These are phyloP conservation scores for Stictonetta naevosa DNA, from an alignment of 2,113 vertebrate genomes.

Conservation along the genomic window DNA sequence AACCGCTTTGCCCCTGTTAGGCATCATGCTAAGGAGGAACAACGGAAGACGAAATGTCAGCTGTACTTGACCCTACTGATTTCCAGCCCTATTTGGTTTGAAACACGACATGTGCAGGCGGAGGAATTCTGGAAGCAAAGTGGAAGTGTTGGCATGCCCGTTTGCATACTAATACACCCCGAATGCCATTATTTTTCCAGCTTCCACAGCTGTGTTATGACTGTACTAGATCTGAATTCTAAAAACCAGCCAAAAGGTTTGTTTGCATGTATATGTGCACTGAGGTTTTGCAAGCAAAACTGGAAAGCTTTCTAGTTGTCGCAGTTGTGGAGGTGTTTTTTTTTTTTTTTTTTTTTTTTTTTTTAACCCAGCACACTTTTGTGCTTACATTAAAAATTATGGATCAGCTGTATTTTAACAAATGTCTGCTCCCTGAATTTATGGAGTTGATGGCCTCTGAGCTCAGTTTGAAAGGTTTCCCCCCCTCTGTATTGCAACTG, in stretches of 20 bases:
- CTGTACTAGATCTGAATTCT: slow-evolving; percentile 71
- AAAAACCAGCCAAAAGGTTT: slow-evolving; percentile 73
- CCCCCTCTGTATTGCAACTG: slow-evolving; percentile 52
- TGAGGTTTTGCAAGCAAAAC: slow-evolving; percentile 54
- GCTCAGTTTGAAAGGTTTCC: slow-evolving; percentile 68
- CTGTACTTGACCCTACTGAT: slow-evolving; percentile 45
- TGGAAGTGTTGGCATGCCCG: slow-evolving; percentile 25
- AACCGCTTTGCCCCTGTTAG: not conserved
- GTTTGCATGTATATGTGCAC: slow-evolving; percentile 45
- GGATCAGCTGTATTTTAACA: slow-evolving; percentile 57
- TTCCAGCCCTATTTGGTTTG: slow-evolving; percentile 19
- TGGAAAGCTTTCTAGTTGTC: slow-evolving; percentile 59
- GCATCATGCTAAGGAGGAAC: not conserved
- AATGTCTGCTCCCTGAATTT: slow-evolving; percentile 63
- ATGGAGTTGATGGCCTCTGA: slow-evolving; percentile 52
- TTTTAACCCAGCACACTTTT: slow-evolving; percentile 26
- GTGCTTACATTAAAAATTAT: slow-evolving; percentile 67
- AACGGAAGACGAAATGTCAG: not conserved
- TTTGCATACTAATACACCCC: slow-evolving; percentile 68
- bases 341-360: not conserved
- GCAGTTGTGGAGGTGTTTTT: not conserved
- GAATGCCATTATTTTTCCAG: slow-evolving; percentile 67
- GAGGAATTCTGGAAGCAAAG: slow-evolving; percentile 58
- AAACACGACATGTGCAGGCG: slow-evolving; percentile 21
- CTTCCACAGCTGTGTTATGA: slow-evolving; percentile 73